Conservation (phyloP, 1,140 invertebrate genomes). For the Drosophila parabipectinata region DNA sequence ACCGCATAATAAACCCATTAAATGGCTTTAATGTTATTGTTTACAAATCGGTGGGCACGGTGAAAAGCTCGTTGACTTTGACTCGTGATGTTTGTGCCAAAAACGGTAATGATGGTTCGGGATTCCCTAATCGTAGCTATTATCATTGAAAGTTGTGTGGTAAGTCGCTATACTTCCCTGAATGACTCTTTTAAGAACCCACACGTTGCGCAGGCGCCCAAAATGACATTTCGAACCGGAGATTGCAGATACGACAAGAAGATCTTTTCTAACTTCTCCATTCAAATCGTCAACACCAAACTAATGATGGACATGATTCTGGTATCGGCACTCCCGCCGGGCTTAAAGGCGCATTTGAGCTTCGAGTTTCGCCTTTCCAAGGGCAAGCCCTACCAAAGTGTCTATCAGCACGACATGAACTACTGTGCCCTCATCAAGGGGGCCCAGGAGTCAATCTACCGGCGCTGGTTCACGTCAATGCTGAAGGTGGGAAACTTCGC, state of each 20-base stretch:
- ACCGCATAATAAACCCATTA: slow-evolving; percentile 31
- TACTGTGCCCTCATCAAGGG: slow-evolving; percentile 60
- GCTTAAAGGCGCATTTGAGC: slow-evolving; percentile 55
- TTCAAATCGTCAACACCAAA: slow-evolving; percentile 42
- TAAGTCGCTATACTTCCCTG: background rate
- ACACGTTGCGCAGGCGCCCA: slow-evolving; percentile 26
- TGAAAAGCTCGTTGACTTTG: slow-evolving; percentile 14
- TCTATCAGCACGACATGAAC: slow-evolving; percentile 69
- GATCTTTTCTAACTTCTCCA: slow-evolving; percentile 60
- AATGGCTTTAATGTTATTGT: background rate
- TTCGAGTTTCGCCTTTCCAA: slow-evolving; percentile 66
- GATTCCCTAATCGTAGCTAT: slow-evolving; percentile 2
- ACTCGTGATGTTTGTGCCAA: slow-evolving; percentile 8
- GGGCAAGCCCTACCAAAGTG: slow-evolving; percentile 58
- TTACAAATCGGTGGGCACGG: slow-evolving; percentile 2
- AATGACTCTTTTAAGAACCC: background rate
- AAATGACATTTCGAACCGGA: slow-evolving; percentile 54
- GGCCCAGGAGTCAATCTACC: slow-evolving; percentile 53
- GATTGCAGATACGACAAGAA: slow-evolving; percentile 44
- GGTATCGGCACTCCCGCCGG: slow-evolving; percentile 25
- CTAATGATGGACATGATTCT: slow-evolving; percentile 54
- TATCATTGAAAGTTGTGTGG: slow-evolving; percentile 1
- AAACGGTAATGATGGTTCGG: background rate
- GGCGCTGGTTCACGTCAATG: slow-evolving; percentile 59
- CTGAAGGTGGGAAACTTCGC: slow-evolving; percentile 65